Base-by-base conservation (phyloP, 2,797 vertebrate genomes). In the Benthosema pterotum region DNA sequence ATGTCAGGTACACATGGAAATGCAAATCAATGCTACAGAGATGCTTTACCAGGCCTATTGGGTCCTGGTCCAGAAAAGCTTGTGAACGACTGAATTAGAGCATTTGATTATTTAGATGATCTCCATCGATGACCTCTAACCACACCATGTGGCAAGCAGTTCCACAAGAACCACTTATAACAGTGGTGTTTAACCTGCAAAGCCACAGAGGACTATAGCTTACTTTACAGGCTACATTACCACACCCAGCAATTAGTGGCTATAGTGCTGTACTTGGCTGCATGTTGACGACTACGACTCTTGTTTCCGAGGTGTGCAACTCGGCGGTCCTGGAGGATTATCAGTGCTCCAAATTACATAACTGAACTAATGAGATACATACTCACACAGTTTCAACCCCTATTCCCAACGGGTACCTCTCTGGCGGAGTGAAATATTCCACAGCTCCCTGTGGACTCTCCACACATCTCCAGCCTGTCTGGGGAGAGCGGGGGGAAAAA, bases 281-380 rank as follows among this genome's bases (percentile, higher is more conserved):
- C 80, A 61, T 88, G 88, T 88, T 91, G 88, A 90, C 87, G 76
- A 88, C 79, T 74, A 71, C 42, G 71, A 86, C 84, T 91, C 89
- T 86, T 91, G 91, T 90, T 91, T 88, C 88, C 55, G 82, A 89
- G 90, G 89, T 91, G 87, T 66, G 72, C 79, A 85, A 91, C 84
- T 86, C 86, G 79, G 81, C 83, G 79, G 84, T 90, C 87, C 90
- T 89, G 78, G 83, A 91, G 91, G 91, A 93, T 92, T 93, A 92
- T 89, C 87, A 89, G 85, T 78, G 86, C 86, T 89, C 80, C 87
- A 91, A 90, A 93, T 93, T 92, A 92, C 90, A 90, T 93, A 93
- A 94, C 86, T 79, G 83, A 89, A 89, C 89, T 93, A 93, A 93
- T 92, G 89, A 93, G 90, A 92, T 90, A 91, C 90, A 92, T 85